phyloP scores from a whole-genome alignment of 2,797 vertebrate species.

The Choloepus didactylus region DNA sequence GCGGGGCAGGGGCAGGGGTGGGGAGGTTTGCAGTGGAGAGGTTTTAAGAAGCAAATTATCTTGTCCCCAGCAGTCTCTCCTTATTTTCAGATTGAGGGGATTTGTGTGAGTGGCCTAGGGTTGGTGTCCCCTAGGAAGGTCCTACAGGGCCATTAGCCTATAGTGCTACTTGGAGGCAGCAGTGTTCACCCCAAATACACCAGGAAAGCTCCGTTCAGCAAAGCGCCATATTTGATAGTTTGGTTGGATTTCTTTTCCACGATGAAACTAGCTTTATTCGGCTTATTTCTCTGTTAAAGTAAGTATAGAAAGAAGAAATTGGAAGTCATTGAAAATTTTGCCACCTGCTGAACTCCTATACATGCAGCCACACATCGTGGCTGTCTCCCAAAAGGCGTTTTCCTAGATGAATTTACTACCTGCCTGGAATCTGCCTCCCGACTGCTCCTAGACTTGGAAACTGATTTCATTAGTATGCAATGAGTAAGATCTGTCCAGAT shows the following conservation, averaged over 20 bases:
- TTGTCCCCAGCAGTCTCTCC: background rate
- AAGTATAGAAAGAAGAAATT: slow-evolving; percentile 26
- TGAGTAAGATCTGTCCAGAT: background rate
- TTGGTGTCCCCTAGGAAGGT: background rate
- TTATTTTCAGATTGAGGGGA: background rate
- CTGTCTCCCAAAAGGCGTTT: background rate
- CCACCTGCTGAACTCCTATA: background rate
- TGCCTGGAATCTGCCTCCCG: background rate
- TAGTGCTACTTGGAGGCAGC: background rate
- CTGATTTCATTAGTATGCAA: background rate
- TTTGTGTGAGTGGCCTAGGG: background rate
- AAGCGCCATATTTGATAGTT: background rate
- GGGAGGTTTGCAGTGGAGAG: background rate
- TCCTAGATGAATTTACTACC: background rate
- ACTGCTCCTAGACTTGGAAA: background rate
- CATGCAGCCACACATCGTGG: too few species aligned
- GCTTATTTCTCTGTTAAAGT: background rate
- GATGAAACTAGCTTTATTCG: background rate
- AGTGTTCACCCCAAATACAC: background rate
- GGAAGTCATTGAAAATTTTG: background rate
- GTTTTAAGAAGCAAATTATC: background rate
- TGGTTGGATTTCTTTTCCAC: background rate
- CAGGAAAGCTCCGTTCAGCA: background rate
- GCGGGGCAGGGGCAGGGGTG: background rate
- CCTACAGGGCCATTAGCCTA: background rate